Conservation (phyloP, 2,888 invertebrate genomes). For the Tipula confusa region DNA sequence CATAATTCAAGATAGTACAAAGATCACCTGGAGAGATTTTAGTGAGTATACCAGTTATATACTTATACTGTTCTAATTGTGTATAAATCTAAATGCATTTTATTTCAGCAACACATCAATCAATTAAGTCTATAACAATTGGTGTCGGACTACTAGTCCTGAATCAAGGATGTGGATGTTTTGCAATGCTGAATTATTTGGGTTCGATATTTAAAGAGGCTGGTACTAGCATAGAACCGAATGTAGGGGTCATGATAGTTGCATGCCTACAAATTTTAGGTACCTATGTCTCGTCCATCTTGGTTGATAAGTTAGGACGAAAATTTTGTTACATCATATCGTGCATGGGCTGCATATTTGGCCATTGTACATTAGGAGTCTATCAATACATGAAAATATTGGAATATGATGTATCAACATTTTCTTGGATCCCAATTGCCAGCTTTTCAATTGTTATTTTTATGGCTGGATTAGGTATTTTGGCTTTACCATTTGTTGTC, state of each 20-base stretch:
- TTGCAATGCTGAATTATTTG: conserved; percentile 43
- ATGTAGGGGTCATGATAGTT: conserved; percentile 40
- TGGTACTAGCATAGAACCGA: conserved; percentile 36
- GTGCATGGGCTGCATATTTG: conserved; percentile 32
- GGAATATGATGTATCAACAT: conserved; percentile 25
- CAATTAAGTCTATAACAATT: not conserved
- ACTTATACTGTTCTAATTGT: not conserved
- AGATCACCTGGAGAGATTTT: conserved; percentile 41
- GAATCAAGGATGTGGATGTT: conserved; percentile 39
- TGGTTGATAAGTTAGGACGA: conserved; percentile 40
- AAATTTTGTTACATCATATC: conserved; percentile 39
- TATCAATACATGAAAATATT: conserved; percentile 30
- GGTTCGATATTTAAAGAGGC: conserved; percentile 39
- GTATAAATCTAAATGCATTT: no score
- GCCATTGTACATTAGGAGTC: conserved; percentile 26
- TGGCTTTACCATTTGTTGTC: conserved; percentile 35
- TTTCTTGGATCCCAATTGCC: conserved; percentile 34
- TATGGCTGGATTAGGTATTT: conserved; percentile 33
- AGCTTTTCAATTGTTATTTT: conserved; percentile 34
- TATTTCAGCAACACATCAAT: not conserved
- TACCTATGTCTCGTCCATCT: conserved; percentile 38
- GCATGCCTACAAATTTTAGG: conserved; percentile 41
- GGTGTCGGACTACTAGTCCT: not conserved
- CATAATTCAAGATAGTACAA: not conserved
- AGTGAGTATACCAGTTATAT: conserved; percentile 39